Percentiles rank a stretch among this genome's conserved stretches.
phyloP scores from a whole-genome alignment of 2,113 vertebrate species.

The Ariopsis seemanni region DNA sequence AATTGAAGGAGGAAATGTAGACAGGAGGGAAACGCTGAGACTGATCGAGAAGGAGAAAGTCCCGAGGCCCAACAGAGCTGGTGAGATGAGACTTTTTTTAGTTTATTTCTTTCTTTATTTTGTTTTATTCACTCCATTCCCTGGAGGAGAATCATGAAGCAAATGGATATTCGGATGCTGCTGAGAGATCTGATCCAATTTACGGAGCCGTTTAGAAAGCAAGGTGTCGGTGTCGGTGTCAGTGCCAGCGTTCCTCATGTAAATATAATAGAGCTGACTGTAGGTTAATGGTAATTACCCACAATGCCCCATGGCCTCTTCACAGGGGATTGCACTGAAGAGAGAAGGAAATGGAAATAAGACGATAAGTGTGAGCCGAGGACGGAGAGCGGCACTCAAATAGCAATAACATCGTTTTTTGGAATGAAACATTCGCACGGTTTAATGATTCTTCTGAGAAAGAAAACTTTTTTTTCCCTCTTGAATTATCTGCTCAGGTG shows the following conservation, averaged over 20 bases:
- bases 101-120: constrained; percentile 52
- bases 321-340: background rate
- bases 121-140: constrained; percentile 43
- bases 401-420: constrained; percentile 22
- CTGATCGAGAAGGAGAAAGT: constrained; percentile 34
- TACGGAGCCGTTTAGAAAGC: constrained; percentile 62
- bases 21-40: constrained; percentile 10
- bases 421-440: constrained; percentile 51
- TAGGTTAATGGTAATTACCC: constrained; percentile 52
- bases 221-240: constrained; percentile 50
- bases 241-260: constrained; percentile 53
- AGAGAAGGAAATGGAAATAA: background rate
- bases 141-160: constrained; percentile 59
- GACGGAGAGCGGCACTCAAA: background rate
- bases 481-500: background rate
- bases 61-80: constrained; percentile 57
- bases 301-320: constrained; percentile 23
- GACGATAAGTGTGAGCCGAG: background rate
- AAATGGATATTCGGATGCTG: constrained; percentile 55
- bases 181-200: constrained; percentile 62
- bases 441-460: constrained; percentile 12
- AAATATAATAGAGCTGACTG: constrained; percentile 58
- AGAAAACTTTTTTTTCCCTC: background rate
- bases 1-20: constrained; percentile 47
- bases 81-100: constrained; percentile 56